These are phyloP conservation scores for Phyllotis vaccarum DNA, from an alignment of 2,797 vertebrate species.

Conservation along the genomic window DNA sequence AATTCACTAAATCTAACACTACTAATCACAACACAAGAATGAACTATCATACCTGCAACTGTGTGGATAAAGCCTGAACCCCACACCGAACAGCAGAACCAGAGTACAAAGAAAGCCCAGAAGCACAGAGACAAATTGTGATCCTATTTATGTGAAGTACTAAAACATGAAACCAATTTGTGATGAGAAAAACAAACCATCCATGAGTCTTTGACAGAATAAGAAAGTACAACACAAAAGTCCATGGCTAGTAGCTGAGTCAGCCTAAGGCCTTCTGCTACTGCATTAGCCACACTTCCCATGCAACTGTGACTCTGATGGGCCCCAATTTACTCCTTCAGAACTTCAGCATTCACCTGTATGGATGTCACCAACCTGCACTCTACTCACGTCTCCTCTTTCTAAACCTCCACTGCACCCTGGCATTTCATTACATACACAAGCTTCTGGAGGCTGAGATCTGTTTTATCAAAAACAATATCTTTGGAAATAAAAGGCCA, in stretches of 20 bases:
- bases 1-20: neutral
- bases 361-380: neutral
- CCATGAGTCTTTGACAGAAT: neutral
- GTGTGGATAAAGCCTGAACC: too few species aligned
- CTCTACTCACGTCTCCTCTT: neutral
- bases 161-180: neutral
- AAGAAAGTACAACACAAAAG: neutral
- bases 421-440: neutral
- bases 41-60: neutral
- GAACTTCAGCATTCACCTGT: neutral
- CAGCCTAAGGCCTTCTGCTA: neutral
- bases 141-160: neutral
- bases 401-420: neutral
- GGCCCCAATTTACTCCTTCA: neutral
- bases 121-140: neutral
- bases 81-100: neutral
- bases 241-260: neutral
- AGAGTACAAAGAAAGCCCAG: neutral
- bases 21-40: neutral
- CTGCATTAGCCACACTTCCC: neutral
- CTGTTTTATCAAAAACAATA: neutral
- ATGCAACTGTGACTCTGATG: neutral
- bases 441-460: neutral
- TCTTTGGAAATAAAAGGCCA: neutral
- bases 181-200: too few species aligned